Percentiles rank a stretch among this genome's conserved stretches.
phyloP scores from a whole-genome alignment of 2,888 invertebrate genomes.

The Vannuccia rotundouncinata region DNA sequence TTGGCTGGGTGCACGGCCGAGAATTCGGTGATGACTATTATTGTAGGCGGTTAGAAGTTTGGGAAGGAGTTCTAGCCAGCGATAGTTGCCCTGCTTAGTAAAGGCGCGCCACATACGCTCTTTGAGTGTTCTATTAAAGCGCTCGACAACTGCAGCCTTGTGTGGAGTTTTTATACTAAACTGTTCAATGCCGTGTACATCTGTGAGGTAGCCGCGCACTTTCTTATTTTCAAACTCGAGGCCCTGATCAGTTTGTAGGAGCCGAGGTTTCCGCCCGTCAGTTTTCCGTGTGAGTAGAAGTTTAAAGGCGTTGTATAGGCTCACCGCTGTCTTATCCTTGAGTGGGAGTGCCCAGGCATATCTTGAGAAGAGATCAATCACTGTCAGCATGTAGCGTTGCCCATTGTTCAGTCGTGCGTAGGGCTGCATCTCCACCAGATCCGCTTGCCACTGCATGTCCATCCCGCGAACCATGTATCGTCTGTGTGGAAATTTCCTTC shows the following conservation, averaged over 20 bases:
- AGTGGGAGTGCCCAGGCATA: not conserved
- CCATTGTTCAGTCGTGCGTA: not conserved
- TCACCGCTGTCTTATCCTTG: slow-evolving; percentile 5
- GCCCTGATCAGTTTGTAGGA: slow-evolving; percentile 15
- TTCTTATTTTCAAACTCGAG: not conserved
- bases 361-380: not conserved
- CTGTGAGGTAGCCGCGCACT: not conserved
- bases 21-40: not conserved
- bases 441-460: slow-evolving; percentile 20
- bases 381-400: not conserved
- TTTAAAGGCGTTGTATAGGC: not conserved
- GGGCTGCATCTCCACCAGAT: not conserved
- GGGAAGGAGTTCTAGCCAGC: not conserved
- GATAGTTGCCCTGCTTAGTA: not conserved
- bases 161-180: not conserved
- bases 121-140: not conserved
- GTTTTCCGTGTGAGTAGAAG: not conserved
- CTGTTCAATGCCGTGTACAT: not conserved
- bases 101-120: not conserved
- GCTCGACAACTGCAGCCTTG: not conserved
- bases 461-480: not conserved
- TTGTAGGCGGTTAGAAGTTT: not conserved
- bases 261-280: not conserved
- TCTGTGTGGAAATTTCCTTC: slow-evolving; percentile 4
- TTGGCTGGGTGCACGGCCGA: not conserved